Evolutionary conservation across 2,113 vertebrate species (phyloP).

Genomic region (Dasyornis broadbenti): DNA sequence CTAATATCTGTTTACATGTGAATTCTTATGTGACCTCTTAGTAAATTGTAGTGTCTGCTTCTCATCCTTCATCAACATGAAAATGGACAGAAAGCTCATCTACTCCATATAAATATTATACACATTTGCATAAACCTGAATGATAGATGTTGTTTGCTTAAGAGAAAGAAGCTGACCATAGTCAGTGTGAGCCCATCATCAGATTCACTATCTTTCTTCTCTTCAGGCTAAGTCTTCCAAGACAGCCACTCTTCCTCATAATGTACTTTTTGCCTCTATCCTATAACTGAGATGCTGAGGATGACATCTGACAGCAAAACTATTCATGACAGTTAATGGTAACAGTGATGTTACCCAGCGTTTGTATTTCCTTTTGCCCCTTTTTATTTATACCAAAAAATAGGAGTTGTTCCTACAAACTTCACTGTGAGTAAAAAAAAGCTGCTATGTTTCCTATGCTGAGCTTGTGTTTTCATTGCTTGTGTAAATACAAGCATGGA

Average conservation of each 20-base stretch:
- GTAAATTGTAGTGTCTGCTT: background rate
- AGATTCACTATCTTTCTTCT: background rate
- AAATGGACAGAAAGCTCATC: background rate
- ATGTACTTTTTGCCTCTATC: background rate
- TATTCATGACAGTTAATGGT: background rate
- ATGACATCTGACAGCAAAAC: background rate
- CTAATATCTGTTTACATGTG: background rate
- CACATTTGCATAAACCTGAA: background rate
- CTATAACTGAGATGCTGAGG: background rate
- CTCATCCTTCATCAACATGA: background rate
- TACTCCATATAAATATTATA: background rate
- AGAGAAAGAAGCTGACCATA: background rate
- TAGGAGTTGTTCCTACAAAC: background rate
- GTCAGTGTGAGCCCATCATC: background rate
- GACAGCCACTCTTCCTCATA: background rate
- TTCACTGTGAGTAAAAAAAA: background rate
- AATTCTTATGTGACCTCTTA: background rate
- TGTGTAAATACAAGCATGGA: background rate
- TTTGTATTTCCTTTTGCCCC: background rate
- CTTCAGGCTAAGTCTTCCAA: background rate
- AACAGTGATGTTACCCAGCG: background rate
- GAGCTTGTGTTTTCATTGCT: background rate
- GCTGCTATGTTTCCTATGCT: background rate
- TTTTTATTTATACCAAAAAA: background rate
- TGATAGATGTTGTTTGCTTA: background rate